These are phyloP conservation scores for Apocrypta bakeri DNA, from an alignment of 1,140 invertebrate genomes.

Conservation along the genomic window DNA sequence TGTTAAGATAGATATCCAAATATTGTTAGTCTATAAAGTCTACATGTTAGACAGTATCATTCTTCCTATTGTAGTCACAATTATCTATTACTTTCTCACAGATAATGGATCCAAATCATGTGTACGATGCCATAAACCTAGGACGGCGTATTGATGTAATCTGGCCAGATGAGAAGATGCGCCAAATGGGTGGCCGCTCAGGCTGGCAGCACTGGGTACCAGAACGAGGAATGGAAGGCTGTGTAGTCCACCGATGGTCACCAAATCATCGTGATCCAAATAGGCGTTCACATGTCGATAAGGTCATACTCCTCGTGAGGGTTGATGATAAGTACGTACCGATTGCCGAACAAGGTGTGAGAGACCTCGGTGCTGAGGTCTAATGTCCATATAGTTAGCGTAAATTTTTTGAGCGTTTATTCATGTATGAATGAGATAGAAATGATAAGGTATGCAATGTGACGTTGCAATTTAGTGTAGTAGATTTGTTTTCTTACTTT, in stretches of 20 bases:
- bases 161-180: slow-evolving; percentile 93
- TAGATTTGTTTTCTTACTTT: neutral
- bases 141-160: slow-evolving; percentile 91
- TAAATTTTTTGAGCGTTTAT: neutral
- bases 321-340: slow-evolving; percentile 95
- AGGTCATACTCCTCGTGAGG: slow-evolving; percentile 92
- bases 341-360: slow-evolving; percentile 91
- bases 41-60: neutral
- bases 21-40: too few relatives aligned
- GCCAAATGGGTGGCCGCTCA: slow-evolving; percentile 87
- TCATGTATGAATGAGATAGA: neutral
- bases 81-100: slow-evolving; percentile 57
- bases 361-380: slow-evolving; percentile 85
- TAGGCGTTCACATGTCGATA: slow-evolving; percentile 90
- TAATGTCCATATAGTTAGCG: slow-evolving; percentile 51
- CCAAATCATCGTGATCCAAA: slow-evolving; percentile 91
- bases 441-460: neutral
- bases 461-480: neutral
- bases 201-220: slow-evolving; percentile 94
- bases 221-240: slow-evolving; percentile 91
- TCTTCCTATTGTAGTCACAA: neutral
- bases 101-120: slow-evolving; percentile 85
- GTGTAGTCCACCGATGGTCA: slow-evolving; percentile 92
- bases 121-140: slow-evolving; percentile 93
- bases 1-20: too few relatives aligned